Percentiles rank a stretch among this genome's conserved stretches.
These are phyloP conservation scores for Crypturellus undulatus DNA, from an alignment of 2,113 vertebrate species.

Conservation along the genomic window DNA sequence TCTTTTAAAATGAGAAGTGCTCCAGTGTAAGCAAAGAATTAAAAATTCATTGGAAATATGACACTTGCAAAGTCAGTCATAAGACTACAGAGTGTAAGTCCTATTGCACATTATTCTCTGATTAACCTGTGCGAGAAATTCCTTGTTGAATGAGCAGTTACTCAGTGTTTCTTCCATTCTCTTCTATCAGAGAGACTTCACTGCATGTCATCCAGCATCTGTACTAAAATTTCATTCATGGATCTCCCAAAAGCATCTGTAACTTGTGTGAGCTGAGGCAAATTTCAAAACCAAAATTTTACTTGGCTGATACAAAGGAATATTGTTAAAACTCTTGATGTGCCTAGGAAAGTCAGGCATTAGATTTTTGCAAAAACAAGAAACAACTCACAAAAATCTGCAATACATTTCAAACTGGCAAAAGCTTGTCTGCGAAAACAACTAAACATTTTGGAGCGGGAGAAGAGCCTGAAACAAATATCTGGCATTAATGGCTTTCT, in stretches of 20 bases:
- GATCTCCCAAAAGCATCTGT: background rate
- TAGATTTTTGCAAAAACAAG: background rate
- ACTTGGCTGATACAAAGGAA: background rate
- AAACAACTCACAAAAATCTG: background rate
- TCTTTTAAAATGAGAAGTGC: background rate
- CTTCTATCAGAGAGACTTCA: background rate
- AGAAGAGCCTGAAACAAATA: background rate
- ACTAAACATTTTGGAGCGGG: background rate
- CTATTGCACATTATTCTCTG: background rate
- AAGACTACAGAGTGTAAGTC: background rate
- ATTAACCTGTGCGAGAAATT: fast-evolving
- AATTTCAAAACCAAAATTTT: background rate
- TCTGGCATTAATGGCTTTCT: background rate
- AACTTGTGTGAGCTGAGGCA: background rate
- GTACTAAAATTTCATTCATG: background rate
- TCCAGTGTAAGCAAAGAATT: background rate
- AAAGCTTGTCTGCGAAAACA: background rate
- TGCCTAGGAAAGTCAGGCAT: background rate
- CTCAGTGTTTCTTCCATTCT: background rate
- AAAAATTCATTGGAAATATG: background rate
- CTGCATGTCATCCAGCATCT: background rate
- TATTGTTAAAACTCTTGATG: background rate
- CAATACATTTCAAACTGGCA: background rate
- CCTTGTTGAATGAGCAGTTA: background rate
- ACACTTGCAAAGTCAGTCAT: background rate